Conservation (phyloP, 2,113 vertebrate species). For the Sula dactylatra region DNA sequence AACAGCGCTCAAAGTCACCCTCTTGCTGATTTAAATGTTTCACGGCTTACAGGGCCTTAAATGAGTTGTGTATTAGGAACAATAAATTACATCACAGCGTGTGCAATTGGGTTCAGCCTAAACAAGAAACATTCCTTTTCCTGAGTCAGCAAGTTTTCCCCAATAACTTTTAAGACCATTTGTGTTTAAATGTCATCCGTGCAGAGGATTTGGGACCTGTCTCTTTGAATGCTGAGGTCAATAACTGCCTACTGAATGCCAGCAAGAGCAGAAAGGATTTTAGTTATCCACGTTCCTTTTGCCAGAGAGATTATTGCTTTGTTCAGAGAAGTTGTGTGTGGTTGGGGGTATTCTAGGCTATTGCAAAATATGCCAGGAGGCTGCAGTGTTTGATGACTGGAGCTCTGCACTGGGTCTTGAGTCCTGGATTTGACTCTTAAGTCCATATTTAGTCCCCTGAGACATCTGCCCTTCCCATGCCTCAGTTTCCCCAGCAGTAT, state of each 20-base stretch:
- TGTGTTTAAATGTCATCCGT: background rate
- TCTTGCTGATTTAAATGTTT: conserved; percentile 33
- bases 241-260: background rate
- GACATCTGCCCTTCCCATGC: background rate
- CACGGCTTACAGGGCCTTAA: conserved; percentile 14
- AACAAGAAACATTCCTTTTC: background rate
- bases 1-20: background rate
- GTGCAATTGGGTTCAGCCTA: background rate
- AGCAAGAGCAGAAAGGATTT: background rate
- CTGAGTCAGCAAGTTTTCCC: background rate
- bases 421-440: background rate
- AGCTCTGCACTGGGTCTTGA: background rate
- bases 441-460: background rate
- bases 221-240: background rate
- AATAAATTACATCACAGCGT: conserved; percentile 24
- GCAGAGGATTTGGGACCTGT: background rate
- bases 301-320: background rate
- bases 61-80: conserved; percentile 22
- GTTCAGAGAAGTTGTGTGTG: background rate
- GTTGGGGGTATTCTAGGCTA: background rate
- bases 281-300: background rate
- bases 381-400: background rate
- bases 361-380: background rate
- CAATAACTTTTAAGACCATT: background rate
- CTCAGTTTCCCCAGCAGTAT: background rate